Evolutionary conservation across 2,888 invertebrate species (phyloP), one percentile per base, ranked within the genome.

Genomic region (Caenorhabditis sp.): DNA sequence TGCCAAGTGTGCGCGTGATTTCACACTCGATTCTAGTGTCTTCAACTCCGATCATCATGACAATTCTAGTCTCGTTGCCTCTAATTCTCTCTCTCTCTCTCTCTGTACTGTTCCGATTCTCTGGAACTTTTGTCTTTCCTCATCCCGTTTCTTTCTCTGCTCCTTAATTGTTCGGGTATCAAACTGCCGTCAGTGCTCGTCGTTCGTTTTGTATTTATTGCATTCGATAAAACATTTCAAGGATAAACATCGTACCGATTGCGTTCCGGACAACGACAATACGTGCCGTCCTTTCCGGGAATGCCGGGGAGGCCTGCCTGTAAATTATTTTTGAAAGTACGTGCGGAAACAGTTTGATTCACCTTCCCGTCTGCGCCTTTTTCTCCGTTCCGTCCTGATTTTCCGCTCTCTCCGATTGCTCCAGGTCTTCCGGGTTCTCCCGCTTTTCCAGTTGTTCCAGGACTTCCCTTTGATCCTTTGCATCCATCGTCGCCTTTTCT

Each of bases 1-100:
- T 88, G 88, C 63, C 75, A 83, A 41, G 81, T 88, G 22, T 88
- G 88, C 35, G 35, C 37, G 13, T 61, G 46, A 61, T 11, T 37
- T 22, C 27, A 20, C 30, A n/a, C 8, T 32, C 26, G 41, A 50
- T 55, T 35, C 39, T 39, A 35, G 37, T 32, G 43, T 50, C 17
- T 50, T 26, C 24, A n/a, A 26, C 52, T 41, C 43, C 45, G 59
- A 70, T 70, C 70, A 53, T 70, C 70, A 61, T 70, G 59, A 53
- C 52, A 61, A 71, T 71, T 71, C 70, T 71, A 71, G 70, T 71
- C 61, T 55, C 61, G 35, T 52, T 59, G 35, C 37, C n/a, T 26
- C 4, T 15, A 24, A 7, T 30, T 63, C 32, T 63, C 26, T 41
- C 5, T 39, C 27, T 32, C 30, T 55, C 37, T 45, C 9, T 15